Percentiles rank a stretch among this genome's conserved stretches.
These are phyloP conservation scores for Tetranychus cinnabarinus DNA, from an alignment of 1,140 invertebrate species.

Conservation along the genomic window DNA sequence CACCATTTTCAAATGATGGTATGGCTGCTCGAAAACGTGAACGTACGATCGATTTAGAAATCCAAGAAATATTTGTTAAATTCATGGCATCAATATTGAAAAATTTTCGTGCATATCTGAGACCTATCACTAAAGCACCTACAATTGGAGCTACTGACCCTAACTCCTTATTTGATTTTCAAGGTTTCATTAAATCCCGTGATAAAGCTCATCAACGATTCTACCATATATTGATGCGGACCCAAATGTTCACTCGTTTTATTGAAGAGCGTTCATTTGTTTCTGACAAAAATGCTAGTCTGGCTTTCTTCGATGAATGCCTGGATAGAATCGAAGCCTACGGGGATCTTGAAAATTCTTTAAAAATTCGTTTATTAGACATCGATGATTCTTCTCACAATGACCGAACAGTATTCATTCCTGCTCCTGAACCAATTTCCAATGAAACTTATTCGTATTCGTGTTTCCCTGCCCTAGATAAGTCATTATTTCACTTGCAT, in stretches of 20 bases:
- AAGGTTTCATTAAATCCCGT: constrained; percentile 32
- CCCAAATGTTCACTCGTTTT: constrained; percentile 94
- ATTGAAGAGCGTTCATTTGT: constrained; percentile 97
- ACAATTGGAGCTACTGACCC: constrained; percentile 81
- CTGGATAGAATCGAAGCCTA: constrained; percentile 38
- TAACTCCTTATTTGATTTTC: constrained; percentile 76
- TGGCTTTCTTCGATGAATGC: constrained; percentile 96
- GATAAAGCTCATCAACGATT: constrained; percentile 74
- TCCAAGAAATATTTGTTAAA: constrained; percentile 86
- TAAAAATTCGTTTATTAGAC: constrained; percentile 34
- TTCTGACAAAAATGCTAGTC: constrained; percentile 68
- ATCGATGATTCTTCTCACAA: constrained; percentile 43
- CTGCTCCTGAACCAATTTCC: constrained; percentile 56
- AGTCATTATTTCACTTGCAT: constrained; percentile 26
- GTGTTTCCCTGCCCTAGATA: constrained; percentile 28
- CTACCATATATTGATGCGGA: constrained; percentile 62
- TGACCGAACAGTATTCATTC: constrained; percentile 80
- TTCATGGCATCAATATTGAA: constrained; percentile 84
- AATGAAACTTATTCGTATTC: constrained; percentile 20
- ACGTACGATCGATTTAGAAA: constrained; percentile 62
- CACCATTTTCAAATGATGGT: neutral
- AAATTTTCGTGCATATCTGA: constrained; percentile 66
- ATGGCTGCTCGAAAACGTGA: constrained; percentile 16
- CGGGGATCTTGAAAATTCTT: constrained; percentile 27
- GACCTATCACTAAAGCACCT: constrained; percentile 83